A percentile compares a stretch with the other conserved stretches of the same genome.
phyloP scores from a whole-genome alignment of 2,888 invertebrate species.

The Drosophila antonietae region DNA sequence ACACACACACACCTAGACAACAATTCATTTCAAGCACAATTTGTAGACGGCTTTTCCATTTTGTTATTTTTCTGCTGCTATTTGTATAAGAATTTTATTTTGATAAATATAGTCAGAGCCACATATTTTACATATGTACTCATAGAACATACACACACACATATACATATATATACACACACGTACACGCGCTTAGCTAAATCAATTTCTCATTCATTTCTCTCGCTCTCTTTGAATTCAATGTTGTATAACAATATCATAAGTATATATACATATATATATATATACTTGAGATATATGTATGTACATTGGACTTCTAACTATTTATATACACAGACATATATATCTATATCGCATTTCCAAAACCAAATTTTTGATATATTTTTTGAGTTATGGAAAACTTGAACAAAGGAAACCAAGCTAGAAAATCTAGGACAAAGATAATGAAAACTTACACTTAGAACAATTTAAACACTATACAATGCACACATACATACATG shows the following conservation, averaged over 20 bases:
- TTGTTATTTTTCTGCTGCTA: conserved; percentile 40
- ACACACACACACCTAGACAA: neutral
- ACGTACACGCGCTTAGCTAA: conserved; percentile 30
- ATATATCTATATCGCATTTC: conserved; percentile 66
- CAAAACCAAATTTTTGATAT: conserved; percentile 69
- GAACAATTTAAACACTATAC: conserved; percentile 71
- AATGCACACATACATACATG: conserved; percentile 46
- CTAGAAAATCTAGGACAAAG: conserved; percentile 67
- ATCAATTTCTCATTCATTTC: conserved; percentile 37
- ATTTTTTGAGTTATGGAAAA: conserved; percentile 74
- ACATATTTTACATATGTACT: conserved; percentile 24
- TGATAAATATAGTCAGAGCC: conserved; percentile 10
- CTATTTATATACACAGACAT: conserved; percentile 52
- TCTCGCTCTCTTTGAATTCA: conserved; percentile 39
- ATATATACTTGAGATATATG: conserved; percentile 30
- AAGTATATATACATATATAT: conserved; percentile 33
- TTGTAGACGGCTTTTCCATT: conserved; percentile 47
- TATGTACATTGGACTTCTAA: conserved; percentile 52
- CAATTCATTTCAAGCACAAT: neutral
- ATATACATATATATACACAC: conserved; percentile 30
- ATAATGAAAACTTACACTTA: conserved; percentile 54
- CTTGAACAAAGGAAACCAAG: conserved; percentile 49
- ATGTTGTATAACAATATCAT: conserved; percentile 53
- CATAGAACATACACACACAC: conserved; percentile 16
- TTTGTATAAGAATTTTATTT: conserved; percentile 42